These are phyloP conservation scores for Piprites chloris DNA, from an alignment of 2,113 vertebrate species.

Conservation along the genomic window DNA sequence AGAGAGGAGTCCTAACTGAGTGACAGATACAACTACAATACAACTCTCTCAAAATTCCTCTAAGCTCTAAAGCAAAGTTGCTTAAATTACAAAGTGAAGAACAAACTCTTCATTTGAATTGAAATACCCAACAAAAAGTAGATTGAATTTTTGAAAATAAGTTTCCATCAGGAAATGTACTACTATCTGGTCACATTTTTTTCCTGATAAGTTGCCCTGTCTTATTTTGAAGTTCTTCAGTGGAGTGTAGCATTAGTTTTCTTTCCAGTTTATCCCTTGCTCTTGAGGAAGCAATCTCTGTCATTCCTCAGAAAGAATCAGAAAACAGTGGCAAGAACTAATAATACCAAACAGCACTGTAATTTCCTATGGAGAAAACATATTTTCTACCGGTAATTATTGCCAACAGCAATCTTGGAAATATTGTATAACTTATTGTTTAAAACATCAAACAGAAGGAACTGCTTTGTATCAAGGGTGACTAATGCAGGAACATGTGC, in stretches of 20 bases:
- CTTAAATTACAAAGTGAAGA: neutral
- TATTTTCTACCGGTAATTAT: conserved; percentile 64
- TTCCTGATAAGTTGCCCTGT: neutral
- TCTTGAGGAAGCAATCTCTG: conserved; percentile 54
- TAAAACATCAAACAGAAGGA: conserved; percentile 67
- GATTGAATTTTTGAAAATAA: neutral
- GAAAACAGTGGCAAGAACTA: conserved; percentile 66
- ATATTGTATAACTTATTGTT: conserved; percentile 57
- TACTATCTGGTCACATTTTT: neutral
- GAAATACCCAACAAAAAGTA: neutral
- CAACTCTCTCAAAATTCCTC: neutral
- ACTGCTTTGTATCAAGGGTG: conserved; percentile 63
- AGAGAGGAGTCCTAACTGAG: neutral
- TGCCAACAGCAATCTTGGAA: conserved; percentile 69
- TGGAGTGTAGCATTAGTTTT: conserved; percentile 10
- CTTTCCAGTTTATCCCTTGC: conserved; percentile 40
- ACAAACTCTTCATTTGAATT: neutral
- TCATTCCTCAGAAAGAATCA: conserved; percentile 51
- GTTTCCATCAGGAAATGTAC: neutral
- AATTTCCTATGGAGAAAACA: conserved; percentile 72
- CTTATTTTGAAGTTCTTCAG: neutral
- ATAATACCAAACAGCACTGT: conserved; percentile 69
- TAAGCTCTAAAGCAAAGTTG: neutral
- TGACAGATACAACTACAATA: neutral
- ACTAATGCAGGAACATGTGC: conserved; percentile 61